phyloP scores from a whole-genome alignment of 2,113 vertebrate species.

The Campylomormyrus tamandua region DNA sequence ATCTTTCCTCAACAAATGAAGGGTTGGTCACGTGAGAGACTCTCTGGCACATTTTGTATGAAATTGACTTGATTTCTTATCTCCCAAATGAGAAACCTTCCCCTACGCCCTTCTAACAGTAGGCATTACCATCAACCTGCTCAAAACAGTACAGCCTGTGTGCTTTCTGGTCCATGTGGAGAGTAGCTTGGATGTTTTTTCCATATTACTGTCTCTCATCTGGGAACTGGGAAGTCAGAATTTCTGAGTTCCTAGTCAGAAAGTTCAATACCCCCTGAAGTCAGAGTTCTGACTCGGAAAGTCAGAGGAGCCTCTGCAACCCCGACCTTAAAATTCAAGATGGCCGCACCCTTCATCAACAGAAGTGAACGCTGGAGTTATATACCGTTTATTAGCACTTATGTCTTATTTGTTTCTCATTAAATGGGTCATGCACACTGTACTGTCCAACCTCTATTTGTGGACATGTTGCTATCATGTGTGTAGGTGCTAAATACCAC shows the following conservation, averaged over 20 bases:
- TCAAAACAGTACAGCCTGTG: background rate
- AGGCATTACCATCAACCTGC: background rate
- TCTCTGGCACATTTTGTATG: background rate
- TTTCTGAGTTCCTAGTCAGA: background rate
- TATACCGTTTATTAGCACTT: background rate
- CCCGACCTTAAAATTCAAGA: background rate
- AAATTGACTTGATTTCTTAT: background rate
- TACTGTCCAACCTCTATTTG: background rate
- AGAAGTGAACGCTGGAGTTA: background rate
- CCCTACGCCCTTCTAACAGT: background rate
- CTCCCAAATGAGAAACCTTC: background rate
- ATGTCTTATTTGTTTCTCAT: background rate
- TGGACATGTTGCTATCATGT: background rate
- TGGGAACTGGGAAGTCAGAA: background rate
- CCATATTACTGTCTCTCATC: background rate
- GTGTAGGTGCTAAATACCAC: background rate
- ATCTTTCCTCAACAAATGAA: background rate
- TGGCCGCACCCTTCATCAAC: background rate
- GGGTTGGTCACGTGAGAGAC: background rate
- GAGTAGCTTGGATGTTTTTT: background rate
- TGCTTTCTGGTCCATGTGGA: background rate
- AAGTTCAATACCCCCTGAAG: background rate
- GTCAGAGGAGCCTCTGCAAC: background rate
- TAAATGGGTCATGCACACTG: background rate
- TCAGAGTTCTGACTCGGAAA: background rate